A percentile compares a stretch with the other conserved stretches of the same genome.
These are phyloP conservation scores for Trematomus bernacchii DNA, from an alignment of 2,797 vertebrate species.

Conservation along the genomic window DNA sequence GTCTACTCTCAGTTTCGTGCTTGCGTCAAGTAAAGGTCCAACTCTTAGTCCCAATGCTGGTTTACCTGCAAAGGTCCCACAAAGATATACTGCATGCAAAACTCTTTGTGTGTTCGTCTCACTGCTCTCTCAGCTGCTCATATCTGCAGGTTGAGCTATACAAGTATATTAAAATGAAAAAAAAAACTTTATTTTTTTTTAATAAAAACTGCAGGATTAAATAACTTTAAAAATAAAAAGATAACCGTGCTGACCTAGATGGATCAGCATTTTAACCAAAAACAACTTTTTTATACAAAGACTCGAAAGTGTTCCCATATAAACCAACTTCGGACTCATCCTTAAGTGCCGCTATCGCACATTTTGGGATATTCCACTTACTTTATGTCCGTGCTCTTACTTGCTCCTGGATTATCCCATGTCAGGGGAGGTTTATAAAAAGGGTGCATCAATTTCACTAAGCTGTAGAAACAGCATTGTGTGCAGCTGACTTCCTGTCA, in stretches of 20 bases:
- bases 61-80: conserved; percentile 9
- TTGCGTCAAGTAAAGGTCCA: not conserved
- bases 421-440: conserved; percentile 65
- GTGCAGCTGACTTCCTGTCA: conserved; percentile 64
- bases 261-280: conserved; percentile 9
- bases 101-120: conserved; percentile 8
- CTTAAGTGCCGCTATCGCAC: conserved; percentile 54
- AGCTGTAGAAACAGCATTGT: conserved; percentile 58
- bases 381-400: conserved; percentile 61
- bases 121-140: conserved; percentile 32
- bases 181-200: not conserved
- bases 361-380: conserved; percentile 51
- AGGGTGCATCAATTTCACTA: conserved; percentile 67
- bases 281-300: conserved; percentile 1
- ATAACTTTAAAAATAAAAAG: not conserved
- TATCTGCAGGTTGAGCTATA: conserved; percentile 38
- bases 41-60: not conserved
- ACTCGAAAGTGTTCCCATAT: conserved; percentile 31
- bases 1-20: conserved; percentile 1
- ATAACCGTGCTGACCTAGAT: conserved; percentile 1
- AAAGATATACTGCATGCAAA: conserved; percentile 12
- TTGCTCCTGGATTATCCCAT: conserved; percentile 66
- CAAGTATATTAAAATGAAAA: not conserved
- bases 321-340: conserved; percentile 26
- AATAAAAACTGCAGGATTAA: conserved; percentile 2